phyloP scores from a whole-genome alignment of 2,797 vertebrate species.

The Dipus sagitta region DNA sequence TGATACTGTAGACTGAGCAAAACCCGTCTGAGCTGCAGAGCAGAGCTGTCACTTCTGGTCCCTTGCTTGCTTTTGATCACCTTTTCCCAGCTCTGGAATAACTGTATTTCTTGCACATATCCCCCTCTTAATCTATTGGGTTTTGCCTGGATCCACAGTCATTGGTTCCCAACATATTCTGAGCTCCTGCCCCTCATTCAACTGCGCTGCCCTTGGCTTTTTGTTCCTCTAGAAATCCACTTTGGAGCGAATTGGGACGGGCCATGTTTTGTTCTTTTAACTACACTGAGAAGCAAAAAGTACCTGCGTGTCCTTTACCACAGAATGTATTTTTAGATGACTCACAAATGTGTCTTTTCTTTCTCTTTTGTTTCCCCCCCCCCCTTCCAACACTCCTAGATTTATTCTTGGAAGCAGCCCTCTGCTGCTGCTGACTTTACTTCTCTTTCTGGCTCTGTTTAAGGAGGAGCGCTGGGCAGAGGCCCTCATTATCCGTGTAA shows the following conservation, averaged over 20 bases:
- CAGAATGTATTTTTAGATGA: slow-evolving; percentile 77
- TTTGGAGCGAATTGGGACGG: not conserved
- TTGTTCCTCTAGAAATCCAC: not conserved
- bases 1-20: not conserved
- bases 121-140: not conserved
- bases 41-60: not conserved
- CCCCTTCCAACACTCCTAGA: slow-evolving; percentile 6
- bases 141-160: not conserved
- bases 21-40: not conserved
- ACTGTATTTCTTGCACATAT: not conserved
- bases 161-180: not conserved
- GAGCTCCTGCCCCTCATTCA: slow-evolving; percentile 32
- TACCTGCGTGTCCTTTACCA: slow-evolving; percentile 56
- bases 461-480: slow-evolving; percentile 14
- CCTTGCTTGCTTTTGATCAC: not conserved
- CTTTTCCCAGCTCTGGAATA: not conserved
- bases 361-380: slow-evolving; percentile 3
- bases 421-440: slow-evolving; percentile 58
- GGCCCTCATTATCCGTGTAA: slow-evolving; percentile 11
- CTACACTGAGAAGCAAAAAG: slow-evolving; percentile 63
- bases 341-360: slow-evolving; percentile 67
- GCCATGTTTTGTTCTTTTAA: slow-evolving; percentile 60
- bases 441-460: slow-evolving; percentile 47
- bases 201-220: slow-evolving; percentile 32
- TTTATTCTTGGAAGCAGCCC: slow-evolving; percentile 76